A percentile compares a stretch with the other conserved stretches of the same genome.
These are phyloP conservation scores for Amblyornis subalaris DNA, from an alignment of 2,113 vertebrate genomes.

Conservation along the genomic window DNA sequence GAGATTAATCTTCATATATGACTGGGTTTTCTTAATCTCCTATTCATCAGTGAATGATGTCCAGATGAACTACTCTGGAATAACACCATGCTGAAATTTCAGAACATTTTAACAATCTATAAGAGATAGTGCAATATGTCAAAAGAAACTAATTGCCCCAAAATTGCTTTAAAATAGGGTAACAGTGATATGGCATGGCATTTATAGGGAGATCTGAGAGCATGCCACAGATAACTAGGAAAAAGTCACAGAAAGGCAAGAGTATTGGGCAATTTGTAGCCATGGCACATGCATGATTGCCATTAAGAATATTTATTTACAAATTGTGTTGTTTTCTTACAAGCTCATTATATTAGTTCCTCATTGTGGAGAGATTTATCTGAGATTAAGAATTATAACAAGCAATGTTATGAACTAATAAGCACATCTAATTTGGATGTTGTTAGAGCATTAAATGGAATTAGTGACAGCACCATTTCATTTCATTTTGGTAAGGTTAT, in stretches of 20 bases:
- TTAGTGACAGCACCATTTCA: conserved; percentile 57
- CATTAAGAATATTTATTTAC: neutral
- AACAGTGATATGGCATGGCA: neutral
- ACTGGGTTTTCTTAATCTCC: neutral
- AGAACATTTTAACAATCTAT: neutral
- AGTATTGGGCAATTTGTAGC: neutral
- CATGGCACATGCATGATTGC: neutral
- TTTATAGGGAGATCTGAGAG: neutral
- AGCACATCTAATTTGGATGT: conserved; percentile 54
- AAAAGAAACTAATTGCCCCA: neutral
- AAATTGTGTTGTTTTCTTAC: neutral
- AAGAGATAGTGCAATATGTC: neutral
- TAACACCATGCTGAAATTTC: neutral
- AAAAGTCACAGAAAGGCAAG: neutral
- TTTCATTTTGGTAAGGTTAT: conserved; percentile 48
- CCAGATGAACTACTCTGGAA: neutral
- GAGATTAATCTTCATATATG: neutral
- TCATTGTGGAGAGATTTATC: conserved; percentile 24
- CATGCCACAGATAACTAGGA: neutral
- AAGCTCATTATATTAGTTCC: neutral
- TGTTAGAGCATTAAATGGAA: conserved; percentile 61
- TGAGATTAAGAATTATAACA: conserved; percentile 51
- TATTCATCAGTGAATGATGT: neutral
- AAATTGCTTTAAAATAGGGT: neutral
- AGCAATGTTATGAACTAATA: conserved; percentile 36